Evolutionary conservation across 1,140 invertebrate species (phyloP).

Genomic region (Drosophila sproati): DNA sequence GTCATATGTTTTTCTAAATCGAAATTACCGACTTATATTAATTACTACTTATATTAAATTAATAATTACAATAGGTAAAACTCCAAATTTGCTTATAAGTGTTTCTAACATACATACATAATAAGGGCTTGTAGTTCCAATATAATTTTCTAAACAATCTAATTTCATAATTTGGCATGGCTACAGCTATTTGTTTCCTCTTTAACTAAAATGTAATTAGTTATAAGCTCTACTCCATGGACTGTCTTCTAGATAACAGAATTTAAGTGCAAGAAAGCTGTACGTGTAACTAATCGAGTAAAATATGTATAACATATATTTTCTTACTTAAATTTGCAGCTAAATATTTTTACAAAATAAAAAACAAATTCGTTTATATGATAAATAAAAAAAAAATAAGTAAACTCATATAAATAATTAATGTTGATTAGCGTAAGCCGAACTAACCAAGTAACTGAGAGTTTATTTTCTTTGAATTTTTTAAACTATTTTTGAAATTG

Average conservation of each 20-base stretch:
- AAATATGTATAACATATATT: slow-evolving; percentile 58
- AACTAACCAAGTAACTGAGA: slow-evolving; percentile 15
- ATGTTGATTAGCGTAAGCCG: slow-evolving; percentile 21
- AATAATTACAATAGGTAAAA: background rate
- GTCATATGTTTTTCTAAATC: background rate
- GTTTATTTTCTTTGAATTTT: slow-evolving; percentile 59
- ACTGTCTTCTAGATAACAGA: slow-evolving; percentile 80
- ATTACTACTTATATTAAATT: no score
- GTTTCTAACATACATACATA: no score
- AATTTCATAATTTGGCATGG: slow-evolving; percentile 6
- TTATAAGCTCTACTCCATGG: slow-evolving; percentile 75
- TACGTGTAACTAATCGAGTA: slow-evolving; percentile 15
- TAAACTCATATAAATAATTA: slow-evolving; percentile 7
- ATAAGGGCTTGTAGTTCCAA: no score
- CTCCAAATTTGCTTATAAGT: background rate
- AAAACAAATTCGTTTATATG: background rate
- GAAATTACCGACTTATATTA: background rate
- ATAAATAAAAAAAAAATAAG: slow-evolving; percentile 19
- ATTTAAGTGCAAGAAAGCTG: slow-evolving; percentile 62
- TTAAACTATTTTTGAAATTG: slow-evolving; percentile 67
- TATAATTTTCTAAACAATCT: background rate
- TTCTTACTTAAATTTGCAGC: slow-evolving; percentile 64
- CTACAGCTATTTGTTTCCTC: background rate
- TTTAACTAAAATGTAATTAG: slow-evolving; percentile 26
- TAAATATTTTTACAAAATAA: slow-evolving; percentile 58